Evolutionary conservation across 2,888 invertebrate species (phyloP).

Genomic region (Andrena bicolor): DNA sequence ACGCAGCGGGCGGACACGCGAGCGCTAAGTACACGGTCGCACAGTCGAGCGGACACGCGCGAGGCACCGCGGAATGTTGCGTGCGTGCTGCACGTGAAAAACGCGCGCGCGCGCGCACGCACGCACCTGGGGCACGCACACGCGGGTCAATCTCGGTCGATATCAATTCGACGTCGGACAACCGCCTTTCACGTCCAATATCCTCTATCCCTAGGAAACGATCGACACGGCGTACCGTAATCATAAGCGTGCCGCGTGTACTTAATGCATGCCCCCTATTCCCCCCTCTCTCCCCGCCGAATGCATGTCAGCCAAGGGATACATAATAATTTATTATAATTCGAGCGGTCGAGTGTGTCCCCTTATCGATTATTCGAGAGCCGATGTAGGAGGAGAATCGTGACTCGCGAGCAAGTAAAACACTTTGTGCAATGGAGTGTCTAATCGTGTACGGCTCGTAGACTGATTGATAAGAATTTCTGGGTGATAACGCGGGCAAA

Average conservation of each 20-base stretch:
- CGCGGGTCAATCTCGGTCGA: constrained; percentile 18
- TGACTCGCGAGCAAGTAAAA: not conserved
- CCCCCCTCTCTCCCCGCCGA: no score
- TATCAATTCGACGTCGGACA: constrained; percentile 51
- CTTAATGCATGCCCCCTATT: constrained; percentile 5
- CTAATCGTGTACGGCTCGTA: not conserved
- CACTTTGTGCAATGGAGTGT: not conserved
- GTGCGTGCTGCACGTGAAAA: constrained; percentile 40
- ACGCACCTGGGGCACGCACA: constrained; percentile 9
- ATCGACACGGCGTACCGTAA: constrained; percentile 20
- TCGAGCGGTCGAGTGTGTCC: constrained; percentile 21
- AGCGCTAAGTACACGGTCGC: constrained; percentile 8
- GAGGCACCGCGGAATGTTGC: constrained; percentile 39
- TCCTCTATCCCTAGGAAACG: constrained; percentile 36
- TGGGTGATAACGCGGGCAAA: not conserved
- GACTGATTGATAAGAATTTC: not conserved
- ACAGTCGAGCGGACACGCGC: constrained; percentile 20
- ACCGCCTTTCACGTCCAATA: constrained; percentile 56
- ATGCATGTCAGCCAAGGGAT: not conserved
- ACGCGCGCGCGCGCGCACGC: not conserved
- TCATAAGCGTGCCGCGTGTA: constrained; percentile 7
- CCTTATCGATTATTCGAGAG: constrained; percentile 34
- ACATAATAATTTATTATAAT: constrained; percentile 47
- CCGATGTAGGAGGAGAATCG: not conserved
- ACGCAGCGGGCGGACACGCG: constrained; percentile 29